Percentiles rank a stretch among this genome's conserved stretches.
Conservation (phyloP, 2,113 vertebrate species). For the Xiphias gladius region DNA sequence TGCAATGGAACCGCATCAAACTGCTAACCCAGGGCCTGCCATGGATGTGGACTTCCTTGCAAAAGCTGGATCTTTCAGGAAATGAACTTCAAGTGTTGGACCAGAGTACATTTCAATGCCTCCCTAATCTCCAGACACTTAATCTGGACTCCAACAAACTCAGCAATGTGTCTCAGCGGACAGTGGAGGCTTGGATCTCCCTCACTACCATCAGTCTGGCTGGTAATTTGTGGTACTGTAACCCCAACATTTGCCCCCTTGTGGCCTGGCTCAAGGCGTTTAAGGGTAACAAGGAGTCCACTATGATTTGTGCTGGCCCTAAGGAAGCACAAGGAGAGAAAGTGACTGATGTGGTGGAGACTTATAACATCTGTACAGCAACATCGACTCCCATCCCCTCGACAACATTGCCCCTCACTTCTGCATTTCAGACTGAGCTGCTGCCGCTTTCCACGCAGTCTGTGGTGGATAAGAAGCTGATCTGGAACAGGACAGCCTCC, state of each 20-base stretch:
- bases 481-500: slow-evolving; percentile 69
- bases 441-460: slow-evolving; percentile 86
- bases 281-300: slow-evolving; percentile 94
- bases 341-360: slow-evolving; percentile 93
- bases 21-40: slow-evolving; percentile 92
- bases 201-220: slow-evolving; percentile 95
- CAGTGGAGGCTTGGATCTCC: slow-evolving; percentile 93
- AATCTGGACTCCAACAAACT: slow-evolving; percentile 99
- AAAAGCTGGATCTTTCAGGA: slow-evolving; percentile 97
- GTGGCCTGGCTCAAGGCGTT: slow-evolving; percentile 95
- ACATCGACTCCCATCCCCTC: slow-evolving; percentile 86
- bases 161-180: slow-evolving; percentile 95
- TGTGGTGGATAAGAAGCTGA: slow-evolving; percentile 82
- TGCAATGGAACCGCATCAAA: slow-evolving; percentile 97
- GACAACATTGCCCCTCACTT: slow-evolving; percentile 83
- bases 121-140: slow-evolving; percentile 95
- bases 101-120: slow-evolving; percentile 92
- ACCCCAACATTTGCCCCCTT: slow-evolving; percentile 93
- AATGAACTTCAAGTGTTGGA: slow-evolving; percentile 93
- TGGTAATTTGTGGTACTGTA: slow-evolving; percentile 97
- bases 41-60: slow-evolving; percentile 98
- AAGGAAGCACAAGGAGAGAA: slow-evolving; percentile 96
- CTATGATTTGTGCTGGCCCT: slow-evolving; percentile 95
- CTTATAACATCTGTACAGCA: slow-evolving; percentile 90
- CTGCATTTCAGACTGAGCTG: slow-evolving; percentile 83